These are phyloP conservation scores for Opisthocomus hoazin DNA, from an alignment of 2,113 vertebrate genomes.

Conservation along the genomic window DNA sequence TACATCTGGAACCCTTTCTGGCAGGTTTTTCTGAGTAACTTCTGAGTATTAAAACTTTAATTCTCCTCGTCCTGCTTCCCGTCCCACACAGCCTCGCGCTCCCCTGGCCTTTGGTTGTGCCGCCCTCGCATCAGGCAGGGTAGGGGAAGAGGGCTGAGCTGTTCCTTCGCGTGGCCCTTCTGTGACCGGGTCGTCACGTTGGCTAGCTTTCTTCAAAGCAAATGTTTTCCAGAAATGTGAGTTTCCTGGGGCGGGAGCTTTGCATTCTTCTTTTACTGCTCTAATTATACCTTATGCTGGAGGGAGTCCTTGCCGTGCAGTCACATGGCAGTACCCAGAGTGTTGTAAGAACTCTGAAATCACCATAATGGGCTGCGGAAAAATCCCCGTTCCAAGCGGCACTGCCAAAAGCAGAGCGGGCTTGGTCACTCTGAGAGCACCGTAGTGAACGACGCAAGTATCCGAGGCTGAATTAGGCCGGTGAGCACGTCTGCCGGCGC, in stretches of 20 bases:
- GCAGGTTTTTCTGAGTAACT: neutral
- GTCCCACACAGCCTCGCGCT: neutral
- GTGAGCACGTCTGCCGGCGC: too few relatives aligned
- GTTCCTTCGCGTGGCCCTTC: neutral
- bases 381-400: neutral
- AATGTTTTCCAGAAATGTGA: neutral
- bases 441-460: fast-evolving
- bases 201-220: neutral
- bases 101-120: neutral
- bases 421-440: fast-evolving
- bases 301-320: neutral
- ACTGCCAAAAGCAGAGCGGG: neutral
- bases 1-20: neutral
- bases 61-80: neutral
- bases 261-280: neutral
- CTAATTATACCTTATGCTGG: neutral
- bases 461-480: neutral
- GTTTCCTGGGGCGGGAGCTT: neutral
- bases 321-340: neutral
- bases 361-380: neutral
- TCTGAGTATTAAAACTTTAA: neutral
- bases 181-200: too few relatives aligned
- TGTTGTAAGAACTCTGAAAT: neutral
- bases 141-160: fast-evolving
- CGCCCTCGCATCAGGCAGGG: neutral